Percentiles rank a stretch among this genome's conserved stretches.
These are phyloP conservation scores for Rhinolophus sinicus DNA, from an alignment of 2,113 vertebrate genomes.

Conservation along the genomic window DNA sequence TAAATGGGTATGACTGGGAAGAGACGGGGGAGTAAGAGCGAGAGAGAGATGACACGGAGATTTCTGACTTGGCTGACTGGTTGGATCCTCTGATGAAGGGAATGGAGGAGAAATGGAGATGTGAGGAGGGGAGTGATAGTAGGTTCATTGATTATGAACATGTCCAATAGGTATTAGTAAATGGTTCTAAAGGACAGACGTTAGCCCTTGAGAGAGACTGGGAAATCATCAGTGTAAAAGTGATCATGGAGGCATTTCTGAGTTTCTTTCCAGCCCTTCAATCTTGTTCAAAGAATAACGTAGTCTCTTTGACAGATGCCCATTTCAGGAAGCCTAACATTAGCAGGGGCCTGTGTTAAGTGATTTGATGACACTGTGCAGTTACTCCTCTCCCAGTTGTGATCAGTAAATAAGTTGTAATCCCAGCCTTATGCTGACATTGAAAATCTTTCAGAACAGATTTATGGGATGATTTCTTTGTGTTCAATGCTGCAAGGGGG, in stretches of 20 bases:
- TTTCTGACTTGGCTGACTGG: not conserved
- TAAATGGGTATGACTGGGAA: accelerated
- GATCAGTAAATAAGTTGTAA: not conserved
- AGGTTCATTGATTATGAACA: not conserved
- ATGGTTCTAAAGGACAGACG: not conserved
- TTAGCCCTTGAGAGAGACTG: not conserved
- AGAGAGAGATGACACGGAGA: not conserved
- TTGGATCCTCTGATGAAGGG: not conserved
- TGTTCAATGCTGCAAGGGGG: not conserved
- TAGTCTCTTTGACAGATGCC: not conserved
- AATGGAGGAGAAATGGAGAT: not conserved
- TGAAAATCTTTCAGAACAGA: not conserved
- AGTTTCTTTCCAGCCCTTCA: not conserved
- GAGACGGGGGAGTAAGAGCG: not conserved
- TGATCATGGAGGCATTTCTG: not conserved
- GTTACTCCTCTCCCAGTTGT: not conserved
- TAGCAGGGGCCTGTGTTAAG: not conserved
- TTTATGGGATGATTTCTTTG: not conserved
- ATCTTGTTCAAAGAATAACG: not conserved
- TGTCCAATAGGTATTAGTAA: not conserved
- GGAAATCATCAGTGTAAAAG: not conserved
- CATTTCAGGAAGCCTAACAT: not conserved
- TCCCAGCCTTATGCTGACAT: not conserved
- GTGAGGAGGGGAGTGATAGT: not conserved
- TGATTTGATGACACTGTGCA: not conserved